Evolutionary conservation across 1,140 invertebrate species (phyloP).

Genomic region (Bombus haemorrhoidalis): DNA sequence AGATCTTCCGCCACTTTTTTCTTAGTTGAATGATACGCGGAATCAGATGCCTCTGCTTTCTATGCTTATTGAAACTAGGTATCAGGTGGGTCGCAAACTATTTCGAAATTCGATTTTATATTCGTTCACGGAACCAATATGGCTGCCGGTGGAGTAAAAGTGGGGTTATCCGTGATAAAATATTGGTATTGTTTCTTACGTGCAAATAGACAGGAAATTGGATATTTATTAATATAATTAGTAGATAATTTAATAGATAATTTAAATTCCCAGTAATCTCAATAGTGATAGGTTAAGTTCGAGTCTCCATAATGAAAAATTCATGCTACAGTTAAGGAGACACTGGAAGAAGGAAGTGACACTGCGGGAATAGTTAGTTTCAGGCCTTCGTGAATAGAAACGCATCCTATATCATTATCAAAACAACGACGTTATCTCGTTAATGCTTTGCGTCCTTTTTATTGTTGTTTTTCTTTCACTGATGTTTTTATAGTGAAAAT

Average conservation of each 20-base stretch:
- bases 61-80: not conserved
- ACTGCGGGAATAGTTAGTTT: not conserved
- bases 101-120: not conserved
- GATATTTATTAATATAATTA: too few relatives aligned
- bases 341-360: too few relatives aligned
- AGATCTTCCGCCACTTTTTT: slow-evolving; percentile 3
- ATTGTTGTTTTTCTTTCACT: too few relatives aligned
- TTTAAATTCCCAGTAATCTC: not conserved
- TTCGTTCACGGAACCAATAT: not conserved
- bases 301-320: not conserved
- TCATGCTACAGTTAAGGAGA: too few relatives aligned
- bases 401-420: too few relatives aligned
- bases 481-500: too few relatives aligned
- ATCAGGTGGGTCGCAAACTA: not conserved
- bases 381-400: too few relatives aligned
- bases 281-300: not conserved
- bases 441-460: too few relatives aligned
- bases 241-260: too few relatives aligned
- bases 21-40: not conserved
- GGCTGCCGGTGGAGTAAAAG: not conserved
- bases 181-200: not conserved
- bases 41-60: not conserved
- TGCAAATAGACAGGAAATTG: not conserved
- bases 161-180: not conserved
- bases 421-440: too few relatives aligned